These are phyloP conservation scores for Natator depressus DNA, from an alignment of 2,113 vertebrate species.

Conservation along the genomic window DNA sequence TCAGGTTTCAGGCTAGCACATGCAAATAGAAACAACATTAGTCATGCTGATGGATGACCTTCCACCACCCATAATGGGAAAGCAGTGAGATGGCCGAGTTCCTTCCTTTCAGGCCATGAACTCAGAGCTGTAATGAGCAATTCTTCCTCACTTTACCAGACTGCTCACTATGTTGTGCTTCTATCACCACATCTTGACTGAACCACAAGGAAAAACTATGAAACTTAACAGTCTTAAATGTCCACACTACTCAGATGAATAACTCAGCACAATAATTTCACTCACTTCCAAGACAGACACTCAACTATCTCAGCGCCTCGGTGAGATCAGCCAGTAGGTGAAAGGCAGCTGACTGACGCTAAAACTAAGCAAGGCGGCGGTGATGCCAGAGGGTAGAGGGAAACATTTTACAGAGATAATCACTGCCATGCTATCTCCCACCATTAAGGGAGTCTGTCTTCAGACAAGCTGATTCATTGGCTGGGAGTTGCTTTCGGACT, in stretches of 20 bases:
- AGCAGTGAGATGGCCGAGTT: neutral
- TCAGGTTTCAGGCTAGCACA: neutral
- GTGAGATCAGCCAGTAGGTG: no score
- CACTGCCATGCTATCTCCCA: neutral
- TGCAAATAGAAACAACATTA: neutral
- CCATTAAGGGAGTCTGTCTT: neutral
- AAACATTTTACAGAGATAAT: neutral
- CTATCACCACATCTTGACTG: neutral
- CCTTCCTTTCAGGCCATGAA: neutral
- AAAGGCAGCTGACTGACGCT: neutral
- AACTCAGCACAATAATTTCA: neutral
- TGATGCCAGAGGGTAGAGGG: neutral
- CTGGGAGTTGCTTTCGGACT: neutral
- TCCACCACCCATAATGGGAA: rapidly evolving
- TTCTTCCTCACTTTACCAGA: neutral
- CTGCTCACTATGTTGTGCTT: neutral
- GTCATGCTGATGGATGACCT: neutral
- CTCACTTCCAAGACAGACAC: neutral
- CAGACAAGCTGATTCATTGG: neutral
- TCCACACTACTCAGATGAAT: neutral
- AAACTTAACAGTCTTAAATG: neutral
- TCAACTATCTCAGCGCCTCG: neutral
- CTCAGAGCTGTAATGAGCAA: neutral
- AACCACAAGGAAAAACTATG: neutral
- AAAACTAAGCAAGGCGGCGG: neutral